A percentile compares a stretch with the other conserved stretches of the same genome.
These are phyloP conservation scores for Epinephelus moara DNA, from an alignment of 2,113 vertebrate genomes.

Conservation along the genomic window DNA sequence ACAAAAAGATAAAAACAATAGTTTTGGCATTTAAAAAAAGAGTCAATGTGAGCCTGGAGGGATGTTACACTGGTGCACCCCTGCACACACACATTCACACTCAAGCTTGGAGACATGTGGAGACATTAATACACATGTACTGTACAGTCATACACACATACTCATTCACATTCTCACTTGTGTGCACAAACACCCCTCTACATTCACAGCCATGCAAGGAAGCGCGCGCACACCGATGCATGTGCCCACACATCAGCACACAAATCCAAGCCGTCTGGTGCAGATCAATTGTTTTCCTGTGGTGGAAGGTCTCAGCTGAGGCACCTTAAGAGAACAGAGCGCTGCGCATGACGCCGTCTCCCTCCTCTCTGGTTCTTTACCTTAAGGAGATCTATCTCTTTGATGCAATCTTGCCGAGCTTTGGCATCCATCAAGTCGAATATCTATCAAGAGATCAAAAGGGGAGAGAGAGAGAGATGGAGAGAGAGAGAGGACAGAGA, in stretches of 20 bases:
- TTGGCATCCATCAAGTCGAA: conserved; percentile 99
- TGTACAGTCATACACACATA: conserved; percentile 50
- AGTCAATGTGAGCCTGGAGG: conserved; percentile 85
- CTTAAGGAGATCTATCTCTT: conserved; percentile 99
- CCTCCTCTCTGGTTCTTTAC: conserved; percentile 89
- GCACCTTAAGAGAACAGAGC: conserved; percentile 85
- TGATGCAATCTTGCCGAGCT: conserved; percentile 99
- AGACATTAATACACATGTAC: conserved; percentile 50
- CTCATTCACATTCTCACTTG: conserved; percentile 54
- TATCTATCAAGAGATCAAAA: conserved; percentile 92
- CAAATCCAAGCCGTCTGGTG: conserved; percentile 71
- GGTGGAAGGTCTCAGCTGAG: conserved; percentile 86
- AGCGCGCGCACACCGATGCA: conserved; percentile 37
- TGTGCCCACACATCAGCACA: conserved; percentile 51
- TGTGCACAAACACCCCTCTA: conserved; percentile 53
- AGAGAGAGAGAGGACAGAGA: conserved; percentile 53
- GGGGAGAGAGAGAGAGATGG: conserved; percentile 42
- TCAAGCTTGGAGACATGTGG: conserved; percentile 7
- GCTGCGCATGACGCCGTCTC: conserved; percentile 79
- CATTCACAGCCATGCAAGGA: conserved; percentile 57
- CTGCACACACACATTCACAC: background rate
- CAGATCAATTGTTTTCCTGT: conserved; percentile 88
- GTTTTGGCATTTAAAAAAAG: conserved; percentile 75
- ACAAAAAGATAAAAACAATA: conserved; percentile 70
- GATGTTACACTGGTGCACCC: conserved; percentile 65